Conservation (phyloP, 2,888 invertebrate genomes). For the Melieria crassipennis region DNA sequence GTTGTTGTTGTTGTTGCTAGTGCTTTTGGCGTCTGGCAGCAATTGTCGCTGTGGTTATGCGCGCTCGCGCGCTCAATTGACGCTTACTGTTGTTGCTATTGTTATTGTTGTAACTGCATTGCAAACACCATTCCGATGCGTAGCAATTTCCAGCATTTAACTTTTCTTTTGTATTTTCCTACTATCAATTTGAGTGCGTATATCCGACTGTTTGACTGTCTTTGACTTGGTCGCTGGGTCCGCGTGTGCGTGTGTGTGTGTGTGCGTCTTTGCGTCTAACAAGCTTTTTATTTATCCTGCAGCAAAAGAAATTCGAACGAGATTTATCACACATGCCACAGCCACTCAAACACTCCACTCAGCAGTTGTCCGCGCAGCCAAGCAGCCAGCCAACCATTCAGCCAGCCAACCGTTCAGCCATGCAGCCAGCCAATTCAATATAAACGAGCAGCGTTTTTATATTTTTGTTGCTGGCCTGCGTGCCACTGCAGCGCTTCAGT, state of each 20-base stretch:
- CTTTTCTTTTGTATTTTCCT: conserved; percentile 27
- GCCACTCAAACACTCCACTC: conserved; percentile 38
- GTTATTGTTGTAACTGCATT: conserved; percentile 46
- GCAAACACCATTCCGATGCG: conserved; percentile 51
- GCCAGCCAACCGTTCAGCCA: conserved; percentile 19
- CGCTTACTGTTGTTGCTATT: conserved; percentile 28
- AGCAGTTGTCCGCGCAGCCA: neutral
- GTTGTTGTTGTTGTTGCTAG: conserved; percentile 12
- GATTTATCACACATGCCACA: conserved; percentile 50
- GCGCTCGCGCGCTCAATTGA: conserved; percentile 12
- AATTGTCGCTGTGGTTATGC: neutral
- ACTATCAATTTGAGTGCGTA: conserved; percentile 18
- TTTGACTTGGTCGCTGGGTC: conserved; percentile 16
- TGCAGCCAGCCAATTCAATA: conserved; percentile 8
- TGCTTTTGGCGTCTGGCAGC: conserved; percentile 11
- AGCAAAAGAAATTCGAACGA: conserved; percentile 44
- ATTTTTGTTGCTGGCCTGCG: conserved; percentile 3
- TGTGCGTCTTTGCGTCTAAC: conserved; percentile 42
- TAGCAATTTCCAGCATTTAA: conserved; percentile 47
- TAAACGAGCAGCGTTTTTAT: conserved; percentile 15
- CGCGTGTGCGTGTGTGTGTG: conserved; percentile 7
- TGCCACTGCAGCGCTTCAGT: conserved; percentile 2
- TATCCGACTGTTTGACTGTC: neutral
- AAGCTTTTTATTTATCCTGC: conserved; percentile 46
- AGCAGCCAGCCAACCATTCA: conserved; percentile 2